Base-by-base conservation (phyloP, 2,113 vertebrate genomes). In the Globicephala melas region DNA sequence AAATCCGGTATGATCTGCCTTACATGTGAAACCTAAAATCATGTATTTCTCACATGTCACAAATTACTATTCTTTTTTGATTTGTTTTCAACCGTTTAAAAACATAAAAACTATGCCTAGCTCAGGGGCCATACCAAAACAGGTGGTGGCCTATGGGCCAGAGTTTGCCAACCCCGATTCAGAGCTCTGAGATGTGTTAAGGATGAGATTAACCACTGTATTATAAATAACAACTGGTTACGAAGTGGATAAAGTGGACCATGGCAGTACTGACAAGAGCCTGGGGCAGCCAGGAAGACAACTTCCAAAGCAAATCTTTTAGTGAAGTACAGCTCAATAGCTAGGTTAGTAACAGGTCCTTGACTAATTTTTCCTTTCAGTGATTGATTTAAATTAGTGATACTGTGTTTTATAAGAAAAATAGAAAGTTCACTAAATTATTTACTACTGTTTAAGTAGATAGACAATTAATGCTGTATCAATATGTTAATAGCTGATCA, bases 301-400 rank as follows among this genome's bases (percentile, higher is more conserved):
- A 83, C 58, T 91, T 80, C 92, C 62, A 67, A 93, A 83, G 85
- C 47, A 65, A 88, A 85, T 88, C 31, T 88, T 91, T 88, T 26
- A 74, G 74, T 76, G 44, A 60, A 87, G 47, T 41, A n/a, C 12
- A 68, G 73, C 31, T 90, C 50, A 65, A 62, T 11, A 63, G 63
- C 36, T 85, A 92, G 71, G 62, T 90, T 41, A 84, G 41, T 44
- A 79, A 84, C 14, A 41, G 82, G n/a, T 65, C 26, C 36, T 82
- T 73, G 18, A 67, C 31, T 44, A 25, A 90, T 15, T 74, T 70
- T 87, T 70, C 36, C 63, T 92, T 91, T 80, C 31, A 31, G 60
- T 12, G 65, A 11, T 41, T 86, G n/a, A 79, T 90, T 91, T 95
- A 80, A 94, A 91, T 70, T 70, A 70, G 58, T 88, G 21, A 31